These are phyloP conservation scores for Rhinoptilus africanus DNA, from an alignment of 2,113 vertebrate genomes.

Conservation along the genomic window DNA sequence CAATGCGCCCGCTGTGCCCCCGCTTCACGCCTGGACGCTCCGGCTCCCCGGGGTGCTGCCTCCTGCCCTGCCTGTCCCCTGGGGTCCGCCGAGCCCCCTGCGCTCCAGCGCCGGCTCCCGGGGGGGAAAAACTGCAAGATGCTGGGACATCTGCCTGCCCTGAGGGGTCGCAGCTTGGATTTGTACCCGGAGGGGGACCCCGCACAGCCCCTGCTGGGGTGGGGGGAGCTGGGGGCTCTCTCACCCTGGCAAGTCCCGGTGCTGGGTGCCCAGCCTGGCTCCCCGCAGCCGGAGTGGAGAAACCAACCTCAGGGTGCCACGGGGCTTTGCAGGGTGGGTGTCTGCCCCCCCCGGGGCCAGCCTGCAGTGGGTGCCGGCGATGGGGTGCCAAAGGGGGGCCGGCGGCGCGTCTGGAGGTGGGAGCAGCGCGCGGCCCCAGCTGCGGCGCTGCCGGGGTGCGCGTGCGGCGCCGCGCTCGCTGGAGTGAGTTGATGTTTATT, in stretches of 20 bases:
- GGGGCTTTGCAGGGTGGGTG: not conserved
- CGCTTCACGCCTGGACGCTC: not conserved
- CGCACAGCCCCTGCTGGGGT: fast-evolving
- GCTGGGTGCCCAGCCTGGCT: not conserved
- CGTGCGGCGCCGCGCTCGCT: not conserved
- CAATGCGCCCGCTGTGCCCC: not conserved
- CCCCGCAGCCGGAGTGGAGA: fast-evolving
- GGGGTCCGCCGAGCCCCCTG: not conserved
- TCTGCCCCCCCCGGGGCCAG: fast-evolving
- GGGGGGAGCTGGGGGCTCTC: not conserved
- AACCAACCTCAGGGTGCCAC: fast-evolving
- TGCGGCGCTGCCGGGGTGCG: not conserved
- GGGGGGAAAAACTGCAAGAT: not conserved
- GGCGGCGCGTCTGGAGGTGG: fast-evolving
- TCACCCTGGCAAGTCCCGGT: not conserved
- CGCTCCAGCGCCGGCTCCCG: not conserved
- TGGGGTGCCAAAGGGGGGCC: not conserved
- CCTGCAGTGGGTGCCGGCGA: fast-evolving
- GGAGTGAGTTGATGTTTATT: constrained; percentile 74
- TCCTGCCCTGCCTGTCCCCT: not conserved
- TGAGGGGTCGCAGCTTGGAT: fast-evolving
- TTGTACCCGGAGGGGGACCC: fast-evolving
- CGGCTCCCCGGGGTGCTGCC: not conserved
- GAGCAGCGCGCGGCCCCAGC: not conserved
- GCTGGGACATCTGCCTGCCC: not conserved